Evolutionary conservation across 1,140 invertebrate genomes (phyloP).

Genomic region (Dryas iulia): DNA sequence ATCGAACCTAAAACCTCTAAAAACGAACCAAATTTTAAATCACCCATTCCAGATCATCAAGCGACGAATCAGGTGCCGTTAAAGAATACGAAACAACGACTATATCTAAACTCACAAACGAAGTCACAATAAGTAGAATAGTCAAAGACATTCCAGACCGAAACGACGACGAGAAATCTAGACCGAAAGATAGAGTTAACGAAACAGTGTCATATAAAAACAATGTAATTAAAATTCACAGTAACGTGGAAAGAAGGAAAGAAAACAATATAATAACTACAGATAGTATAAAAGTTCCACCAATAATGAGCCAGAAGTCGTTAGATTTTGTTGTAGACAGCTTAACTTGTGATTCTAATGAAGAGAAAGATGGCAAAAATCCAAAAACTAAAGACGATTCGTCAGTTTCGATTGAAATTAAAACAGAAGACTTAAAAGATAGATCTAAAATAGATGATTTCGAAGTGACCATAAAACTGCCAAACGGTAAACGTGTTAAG

Average conservation of each 20-base stretch:
- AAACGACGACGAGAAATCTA: constrained; percentile 42
- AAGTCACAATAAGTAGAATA: constrained; percentile 66
- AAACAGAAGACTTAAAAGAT: constrained; percentile 19
- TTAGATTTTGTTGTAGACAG: constrained; percentile 69
- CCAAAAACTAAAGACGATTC: not conserved
- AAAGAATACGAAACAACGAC: constrained; percentile 73
- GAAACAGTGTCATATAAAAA: constrained; percentile 64
- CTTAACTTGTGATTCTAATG: constrained; percentile 45
- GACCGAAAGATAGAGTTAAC: constrained; percentile 41
- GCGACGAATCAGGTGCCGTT: constrained; percentile 64
- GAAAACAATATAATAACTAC: constrained; percentile 29
- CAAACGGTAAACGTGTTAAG: constrained; percentile 54
- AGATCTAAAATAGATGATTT: constrained; percentile 38
- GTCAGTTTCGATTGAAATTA: not conserved
- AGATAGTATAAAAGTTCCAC: constrained; percentile 50
- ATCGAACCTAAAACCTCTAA: too few species aligned
- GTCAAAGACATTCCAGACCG: constrained; percentile 57
- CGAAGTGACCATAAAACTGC: constrained; percentile 65
- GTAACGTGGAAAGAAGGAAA: constrained; percentile 59
- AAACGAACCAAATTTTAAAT: too few species aligned
- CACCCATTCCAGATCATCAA: constrained; percentile 55
- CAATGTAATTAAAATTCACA: constrained; percentile 67
- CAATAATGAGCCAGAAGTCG: constrained; percentile 71
- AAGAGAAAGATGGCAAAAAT: not conserved
- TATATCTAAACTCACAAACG: constrained; percentile 71